phyloP scores from a whole-genome alignment of 2,113 vertebrate genomes.

The Falco punctatus region DNA sequence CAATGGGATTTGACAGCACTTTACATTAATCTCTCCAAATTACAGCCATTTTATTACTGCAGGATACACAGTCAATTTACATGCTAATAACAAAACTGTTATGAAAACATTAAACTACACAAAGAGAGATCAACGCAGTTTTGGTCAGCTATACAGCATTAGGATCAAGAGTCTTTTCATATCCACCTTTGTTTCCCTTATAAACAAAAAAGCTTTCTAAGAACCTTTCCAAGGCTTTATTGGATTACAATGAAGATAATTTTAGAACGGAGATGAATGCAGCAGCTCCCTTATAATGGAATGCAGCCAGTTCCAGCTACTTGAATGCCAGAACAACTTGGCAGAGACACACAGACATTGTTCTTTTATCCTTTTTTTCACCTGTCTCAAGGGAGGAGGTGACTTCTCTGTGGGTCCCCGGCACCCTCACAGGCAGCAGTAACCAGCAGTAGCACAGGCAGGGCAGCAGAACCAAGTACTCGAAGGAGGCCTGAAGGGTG shows the following conservation, averaged over 20 bases:
- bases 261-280: not conserved
- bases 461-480: not conserved
- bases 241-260: not conserved
- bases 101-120: not conserved
- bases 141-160: not conserved
- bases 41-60: not conserved
- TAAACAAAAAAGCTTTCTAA: slow-evolving; percentile 3
- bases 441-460: not conserved
- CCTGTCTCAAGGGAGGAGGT: not conserved
- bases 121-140: not conserved
- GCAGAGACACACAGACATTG: not conserved
- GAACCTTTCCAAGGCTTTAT: not conserved
- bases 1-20: not conserved
- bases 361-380: not conserved
- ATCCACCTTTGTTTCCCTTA: not conserved
- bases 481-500: not conserved
- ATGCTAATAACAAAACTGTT: not conserved
- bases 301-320: not conserved
- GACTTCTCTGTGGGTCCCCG: not conserved
- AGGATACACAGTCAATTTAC: not conserved
- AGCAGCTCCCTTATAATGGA: not conserved
- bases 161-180: not conserved
- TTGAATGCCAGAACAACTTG: not conserved
- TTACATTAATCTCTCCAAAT: not conserved
- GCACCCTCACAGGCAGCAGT: not conserved